Evolutionary conservation across 2,113 vertebrate genomes (phyloP), one percentile per base, ranked within the genome.

Genomic region (Eptatretus burgeri): DNA sequence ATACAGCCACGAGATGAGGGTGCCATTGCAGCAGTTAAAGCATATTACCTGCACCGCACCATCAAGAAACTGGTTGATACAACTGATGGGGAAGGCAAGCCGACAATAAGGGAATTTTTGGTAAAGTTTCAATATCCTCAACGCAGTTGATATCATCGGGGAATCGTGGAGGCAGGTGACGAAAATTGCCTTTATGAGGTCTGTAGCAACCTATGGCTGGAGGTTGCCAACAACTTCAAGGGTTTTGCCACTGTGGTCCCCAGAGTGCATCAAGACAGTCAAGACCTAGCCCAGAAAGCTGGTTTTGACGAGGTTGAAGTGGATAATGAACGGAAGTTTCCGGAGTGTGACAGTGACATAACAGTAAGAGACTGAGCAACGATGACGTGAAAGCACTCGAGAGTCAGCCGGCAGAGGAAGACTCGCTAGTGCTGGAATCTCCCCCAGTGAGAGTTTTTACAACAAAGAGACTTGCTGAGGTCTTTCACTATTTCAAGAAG

Each of bases 251-350:
- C n/a, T n/a, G n/a, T n/a, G n/a, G n/a, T n/a, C n/a, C n/a, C n/a
- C n/a, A n/a, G 52, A 17, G 18, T 16, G 14, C 52, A 56, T 56
- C 52, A 17, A 14, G 14, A 17, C 14, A 56, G 14, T 17, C 5
- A 16, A 16, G 52, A 56, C 18, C 14, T 56, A 17, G 7, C 52
- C 52, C 14, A 56, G 52, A 17, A 14, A 56, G 52, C 18, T 17
- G 52, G 52, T 17, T 56, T 56, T 56, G 52, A 56, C 52, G 52
- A 56, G 52, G 52, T 56, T 14, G 9, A 56, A 56, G 52, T 56
- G 52, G 52, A 56, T 56, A 17, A 56, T 56, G 52, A 16, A 17
- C 14, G 1, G 52, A 17, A 56, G 52, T 56, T 56, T 14, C 8
- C 14, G 5, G 8, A 56, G 14, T 56, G 14, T 16, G 14, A 56